These are phyloP conservation scores for Scomber colias DNA, from an alignment of 2,113 vertebrate genomes.

Conservation along the genomic window DNA sequence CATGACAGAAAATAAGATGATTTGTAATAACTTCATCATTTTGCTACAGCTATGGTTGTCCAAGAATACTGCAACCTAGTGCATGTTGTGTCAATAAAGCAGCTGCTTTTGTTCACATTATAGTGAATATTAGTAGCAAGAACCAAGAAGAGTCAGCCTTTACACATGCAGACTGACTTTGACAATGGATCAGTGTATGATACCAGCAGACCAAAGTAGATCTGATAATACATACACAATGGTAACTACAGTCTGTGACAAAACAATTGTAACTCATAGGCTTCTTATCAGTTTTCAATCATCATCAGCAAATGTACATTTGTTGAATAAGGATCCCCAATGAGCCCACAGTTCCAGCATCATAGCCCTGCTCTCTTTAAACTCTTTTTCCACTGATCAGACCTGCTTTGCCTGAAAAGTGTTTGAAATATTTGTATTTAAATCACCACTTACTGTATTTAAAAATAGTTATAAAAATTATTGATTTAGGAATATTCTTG, in stretches of 20 bases:
- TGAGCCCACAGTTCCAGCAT: background rate
- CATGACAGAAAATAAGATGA: background rate
- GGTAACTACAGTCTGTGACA: background rate
- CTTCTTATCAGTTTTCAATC: background rate
- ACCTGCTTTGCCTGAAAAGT: background rate
- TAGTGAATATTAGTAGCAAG: background rate
- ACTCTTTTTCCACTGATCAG: background rate
- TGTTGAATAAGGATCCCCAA: background rate
- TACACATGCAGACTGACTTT: conserved; percentile 11
- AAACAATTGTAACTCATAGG: background rate
- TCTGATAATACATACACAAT: background rate
- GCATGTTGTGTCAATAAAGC: too few relatives aligned
- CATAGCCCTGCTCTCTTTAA: background rate
- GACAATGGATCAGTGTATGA: background rate
- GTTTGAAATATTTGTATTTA: conserved; percentile 7
- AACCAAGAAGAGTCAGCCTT: background rate
- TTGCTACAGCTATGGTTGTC: background rate
- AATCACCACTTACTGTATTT: background rate
- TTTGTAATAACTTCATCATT: background rate
- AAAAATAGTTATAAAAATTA: conserved; percentile 3
- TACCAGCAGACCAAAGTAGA: background rate
- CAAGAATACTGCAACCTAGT: background rate
- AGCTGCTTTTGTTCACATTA: background rate
- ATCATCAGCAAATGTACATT: background rate
- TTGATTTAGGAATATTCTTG: conserved; percentile 3